phyloP scores from a whole-genome alignment of 2,888 invertebrate genomes.

The Allolobophora icterica region DNA sequence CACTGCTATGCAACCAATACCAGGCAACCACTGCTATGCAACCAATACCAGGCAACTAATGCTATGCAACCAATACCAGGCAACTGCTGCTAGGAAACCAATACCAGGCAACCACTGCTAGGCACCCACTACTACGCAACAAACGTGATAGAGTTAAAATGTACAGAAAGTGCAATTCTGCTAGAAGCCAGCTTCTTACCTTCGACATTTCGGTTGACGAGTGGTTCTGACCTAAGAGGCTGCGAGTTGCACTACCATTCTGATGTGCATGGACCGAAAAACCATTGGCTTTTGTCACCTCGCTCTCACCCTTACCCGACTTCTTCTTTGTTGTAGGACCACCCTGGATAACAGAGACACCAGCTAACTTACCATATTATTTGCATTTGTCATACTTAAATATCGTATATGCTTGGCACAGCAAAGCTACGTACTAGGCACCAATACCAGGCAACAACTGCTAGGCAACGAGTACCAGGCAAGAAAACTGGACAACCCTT shows the following conservation, averaged over 20 bases:
- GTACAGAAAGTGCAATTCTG: neutral
- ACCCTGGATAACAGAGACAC: neutral
- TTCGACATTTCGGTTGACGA: slow-evolving; percentile 5
- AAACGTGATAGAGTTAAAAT: neutral
- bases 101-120: no score
- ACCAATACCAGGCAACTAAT: no score
- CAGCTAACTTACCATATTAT: neutral
- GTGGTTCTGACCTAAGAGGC: neutral
- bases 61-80: no score
- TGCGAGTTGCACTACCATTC: neutral
- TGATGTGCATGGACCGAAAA: neutral
- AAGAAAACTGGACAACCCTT: no score
- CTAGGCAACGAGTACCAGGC: no score
- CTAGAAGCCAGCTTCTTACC: neutral
- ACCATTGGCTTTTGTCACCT: neutral
- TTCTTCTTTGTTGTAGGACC: neutral
- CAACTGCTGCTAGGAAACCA: no score
- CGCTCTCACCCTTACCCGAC: neutral
- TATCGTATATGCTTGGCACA: no score
- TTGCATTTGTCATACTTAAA: neutral
- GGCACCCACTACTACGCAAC: no score
- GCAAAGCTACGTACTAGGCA: no score
- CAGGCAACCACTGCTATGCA: no score
- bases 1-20: no score
- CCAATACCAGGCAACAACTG: no score